These are phyloP conservation scores for Lepidurus apus DNA, from an alignment of 1,140 invertebrate species.

Conservation along the genomic window DNA sequence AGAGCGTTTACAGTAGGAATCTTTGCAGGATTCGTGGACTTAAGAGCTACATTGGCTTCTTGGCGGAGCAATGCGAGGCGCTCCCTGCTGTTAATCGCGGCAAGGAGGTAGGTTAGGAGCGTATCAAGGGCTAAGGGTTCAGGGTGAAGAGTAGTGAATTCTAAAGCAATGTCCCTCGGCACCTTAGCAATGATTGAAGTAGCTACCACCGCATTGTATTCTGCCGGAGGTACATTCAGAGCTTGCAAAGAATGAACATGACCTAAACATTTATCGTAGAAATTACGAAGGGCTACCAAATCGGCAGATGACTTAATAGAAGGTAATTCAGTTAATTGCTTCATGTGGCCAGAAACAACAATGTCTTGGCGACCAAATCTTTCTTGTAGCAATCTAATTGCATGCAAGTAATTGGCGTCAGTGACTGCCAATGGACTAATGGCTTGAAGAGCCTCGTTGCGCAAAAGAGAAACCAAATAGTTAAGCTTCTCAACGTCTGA, in stretches of 20 bases:
- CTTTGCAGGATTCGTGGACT: background rate
- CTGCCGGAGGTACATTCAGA: background rate
- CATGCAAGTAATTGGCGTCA: background rate
- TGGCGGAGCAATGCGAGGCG: background rate
- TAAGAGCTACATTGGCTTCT: background rate
- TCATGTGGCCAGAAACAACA: no score
- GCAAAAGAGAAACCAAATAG: no score
- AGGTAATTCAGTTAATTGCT: background rate
- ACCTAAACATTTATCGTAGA: constrained; percentile 6
- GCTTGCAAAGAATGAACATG: background rate
- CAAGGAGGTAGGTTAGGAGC: background rate
- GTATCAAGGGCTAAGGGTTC: constrained; percentile 4
- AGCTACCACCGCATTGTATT: background rate
- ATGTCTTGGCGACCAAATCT: background rate
- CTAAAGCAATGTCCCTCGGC: background rate
- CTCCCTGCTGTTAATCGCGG: background rate
- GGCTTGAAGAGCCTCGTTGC: no score
- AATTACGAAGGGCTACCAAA: background rate
- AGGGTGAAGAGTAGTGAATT: background rate
- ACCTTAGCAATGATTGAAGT: background rate
- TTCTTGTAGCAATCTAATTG: background rate
- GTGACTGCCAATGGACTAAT: background rate
- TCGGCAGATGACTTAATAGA: background rate
- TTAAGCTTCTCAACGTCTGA: no score
- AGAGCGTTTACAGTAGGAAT: constrained; percentile 5